Conservation (phyloP, 2,113 vertebrate species). For the Myodes glareolus region DNA sequence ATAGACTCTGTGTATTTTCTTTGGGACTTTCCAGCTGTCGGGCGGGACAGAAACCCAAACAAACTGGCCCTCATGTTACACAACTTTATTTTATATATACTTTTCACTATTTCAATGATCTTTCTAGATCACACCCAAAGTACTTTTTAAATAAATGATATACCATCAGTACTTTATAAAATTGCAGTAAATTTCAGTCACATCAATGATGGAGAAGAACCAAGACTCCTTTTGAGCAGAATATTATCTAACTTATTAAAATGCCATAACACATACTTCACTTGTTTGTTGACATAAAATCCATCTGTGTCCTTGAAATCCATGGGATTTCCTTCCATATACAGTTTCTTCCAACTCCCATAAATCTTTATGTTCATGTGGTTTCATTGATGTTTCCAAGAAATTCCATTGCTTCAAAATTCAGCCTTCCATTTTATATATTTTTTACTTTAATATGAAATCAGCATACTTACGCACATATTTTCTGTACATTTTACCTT, state of each 20-base stretch:
- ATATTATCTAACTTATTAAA: not conserved
- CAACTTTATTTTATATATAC: not conserved
- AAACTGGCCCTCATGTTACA: no score
- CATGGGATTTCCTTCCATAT: rapidly evolving
- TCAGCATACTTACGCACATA: not conserved
- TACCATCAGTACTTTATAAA: not conserved
- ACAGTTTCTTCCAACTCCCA: no score
- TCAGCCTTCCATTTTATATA: not conserved
- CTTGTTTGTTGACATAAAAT: not conserved
- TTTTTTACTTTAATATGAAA: not conserved
- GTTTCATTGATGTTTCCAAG: not conserved
- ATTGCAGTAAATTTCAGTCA: not conserved
- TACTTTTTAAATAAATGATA: not conserved
- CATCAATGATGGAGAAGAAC: not conserved
- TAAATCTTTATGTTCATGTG: not conserved
- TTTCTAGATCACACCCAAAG: not conserved
- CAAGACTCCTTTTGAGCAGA: not conserved
- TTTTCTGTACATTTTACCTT: not conserved
- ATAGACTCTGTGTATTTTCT: no score
- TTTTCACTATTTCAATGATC: not conserved
- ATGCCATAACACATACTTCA: not conserved
- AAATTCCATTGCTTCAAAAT: not conserved
- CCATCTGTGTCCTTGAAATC: not conserved
- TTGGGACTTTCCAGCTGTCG: no score
- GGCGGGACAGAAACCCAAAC: no score